A percentile compares a stretch with the other conserved stretches of the same genome.
phyloP scores from a whole-genome alignment of 2,113 vertebrate species.

The Oncorhynchus kisutch region DNA sequence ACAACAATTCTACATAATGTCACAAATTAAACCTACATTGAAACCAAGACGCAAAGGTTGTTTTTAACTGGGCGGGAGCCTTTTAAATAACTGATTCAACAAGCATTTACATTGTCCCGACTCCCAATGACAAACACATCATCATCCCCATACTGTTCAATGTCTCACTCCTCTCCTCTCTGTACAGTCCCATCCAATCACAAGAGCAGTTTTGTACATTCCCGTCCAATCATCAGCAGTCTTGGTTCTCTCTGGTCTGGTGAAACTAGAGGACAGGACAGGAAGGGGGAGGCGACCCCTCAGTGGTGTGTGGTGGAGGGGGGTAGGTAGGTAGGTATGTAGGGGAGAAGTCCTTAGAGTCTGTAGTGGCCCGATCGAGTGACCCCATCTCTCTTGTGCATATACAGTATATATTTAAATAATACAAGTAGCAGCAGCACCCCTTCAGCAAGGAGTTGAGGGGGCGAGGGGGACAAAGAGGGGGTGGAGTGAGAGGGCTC shows the following conservation, averaged over 20 bases:
- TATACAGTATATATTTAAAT: constrained; percentile 7
- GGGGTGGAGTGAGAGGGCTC: background rate
- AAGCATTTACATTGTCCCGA: constrained; percentile 52
- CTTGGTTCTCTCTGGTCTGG: constrained; percentile 40
- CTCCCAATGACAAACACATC: background rate
- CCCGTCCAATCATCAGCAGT: constrained; percentile 51
- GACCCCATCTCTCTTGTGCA: too few relatives aligned
- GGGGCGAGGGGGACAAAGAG: constrained; percentile 12
- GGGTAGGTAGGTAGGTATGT: background rate
- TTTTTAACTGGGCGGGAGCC: constrained; percentile 60
- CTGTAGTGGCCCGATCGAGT: constrained; percentile 39
- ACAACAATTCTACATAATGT: constrained; percentile 74
- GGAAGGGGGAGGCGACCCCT: constrained; percentile 27
- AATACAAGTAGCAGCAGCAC: constrained; percentile 3
- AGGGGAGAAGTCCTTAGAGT: constrained; percentile 41
- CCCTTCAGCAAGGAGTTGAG: constrained; percentile 1
- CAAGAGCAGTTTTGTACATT: background rate
- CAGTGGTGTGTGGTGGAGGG: constrained; percentile 15
- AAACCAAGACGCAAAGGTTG: constrained; percentile 62
- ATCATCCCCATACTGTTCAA: constrained; percentile 13
- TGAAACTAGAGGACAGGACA: constrained; percentile 8
- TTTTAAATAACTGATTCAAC: constrained; percentile 70
- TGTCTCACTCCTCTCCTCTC: constrained; percentile 2
- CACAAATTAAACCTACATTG: constrained; percentile 78
- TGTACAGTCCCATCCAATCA: constrained; percentile 27